phyloP scores from a whole-genome alignment of 2,797 vertebrate species.

The Argentina silus region DNA sequence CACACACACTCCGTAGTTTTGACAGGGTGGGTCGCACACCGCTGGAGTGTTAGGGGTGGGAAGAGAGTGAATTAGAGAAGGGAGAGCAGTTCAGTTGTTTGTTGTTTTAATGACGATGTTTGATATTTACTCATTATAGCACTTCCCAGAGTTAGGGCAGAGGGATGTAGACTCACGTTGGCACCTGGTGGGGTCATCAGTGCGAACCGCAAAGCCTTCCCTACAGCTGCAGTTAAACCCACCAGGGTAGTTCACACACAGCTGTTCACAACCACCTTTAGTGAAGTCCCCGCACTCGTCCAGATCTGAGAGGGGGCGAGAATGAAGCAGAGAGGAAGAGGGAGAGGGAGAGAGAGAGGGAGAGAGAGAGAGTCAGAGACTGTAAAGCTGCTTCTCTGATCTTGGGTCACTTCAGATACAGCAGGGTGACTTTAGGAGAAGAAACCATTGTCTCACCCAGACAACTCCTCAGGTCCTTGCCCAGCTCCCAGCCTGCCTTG shows the following conservation, averaged over 20 bases:
- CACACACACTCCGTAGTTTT: slow-evolving; percentile 82
- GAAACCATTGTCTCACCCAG: slow-evolving; percentile 63
- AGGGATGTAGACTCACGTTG: slow-evolving; percentile 70
- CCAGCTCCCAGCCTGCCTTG: slow-evolving; percentile 74
- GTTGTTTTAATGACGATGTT: background rate
- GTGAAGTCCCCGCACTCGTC: slow-evolving; percentile 81
- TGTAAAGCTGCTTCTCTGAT: background rate
- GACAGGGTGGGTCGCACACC: slow-evolving; percentile 78
- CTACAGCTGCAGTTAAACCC: slow-evolving; percentile 80
- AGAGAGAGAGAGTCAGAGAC: slow-evolving; percentile 14
- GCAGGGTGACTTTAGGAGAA: background rate
- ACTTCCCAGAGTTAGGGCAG: background rate
- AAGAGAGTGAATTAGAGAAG: background rate
- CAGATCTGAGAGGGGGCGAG: slow-evolving; percentile 66
- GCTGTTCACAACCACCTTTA: slow-evolving; percentile 83
- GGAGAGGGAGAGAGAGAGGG: background rate
- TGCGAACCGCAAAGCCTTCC: slow-evolving; percentile 68
- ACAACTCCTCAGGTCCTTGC: slow-evolving; percentile 71
- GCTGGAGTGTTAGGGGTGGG: slow-evolving; percentile 61
- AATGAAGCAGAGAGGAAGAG: background rate
- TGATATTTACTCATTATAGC: background rate
- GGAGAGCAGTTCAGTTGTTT: background rate
- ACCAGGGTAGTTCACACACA: slow-evolving; percentile 76
- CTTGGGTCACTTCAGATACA: background rate
- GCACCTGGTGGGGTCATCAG: slow-evolving; percentile 78